Evolutionary conservation across 2,888 invertebrate species (phyloP).

Genomic region (Ariolimax columbianus): DNA sequence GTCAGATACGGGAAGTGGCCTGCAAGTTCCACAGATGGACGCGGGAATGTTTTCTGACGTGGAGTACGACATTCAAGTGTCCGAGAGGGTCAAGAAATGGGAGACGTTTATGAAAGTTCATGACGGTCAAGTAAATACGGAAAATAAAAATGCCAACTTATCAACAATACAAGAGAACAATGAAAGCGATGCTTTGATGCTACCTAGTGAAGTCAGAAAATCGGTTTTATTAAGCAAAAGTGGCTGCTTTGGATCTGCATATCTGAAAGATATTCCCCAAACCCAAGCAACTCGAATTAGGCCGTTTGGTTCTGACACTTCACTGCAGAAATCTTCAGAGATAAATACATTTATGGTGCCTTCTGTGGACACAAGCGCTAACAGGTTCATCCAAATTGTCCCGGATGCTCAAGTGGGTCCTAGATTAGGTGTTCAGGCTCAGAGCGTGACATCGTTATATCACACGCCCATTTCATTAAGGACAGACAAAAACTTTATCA

Average conservation of each 20-base stretch:
- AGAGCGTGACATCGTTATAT: constrained; percentile 50
- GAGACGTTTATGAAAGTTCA: constrained; percentile 68
- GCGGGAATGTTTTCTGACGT: constrained; percentile 75
- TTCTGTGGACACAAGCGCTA: constrained; percentile 52
- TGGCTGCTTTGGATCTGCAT: constrained; percentile 1
- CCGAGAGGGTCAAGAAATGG: constrained; percentile 74
- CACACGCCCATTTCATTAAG: not conserved
- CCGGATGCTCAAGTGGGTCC: constrained; percentile 43
- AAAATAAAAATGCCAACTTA: constrained; percentile 52
- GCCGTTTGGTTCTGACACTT: constrained; percentile 47
- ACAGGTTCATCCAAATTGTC: constrained; percentile 52
- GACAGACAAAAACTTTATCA: constrained; percentile 30
- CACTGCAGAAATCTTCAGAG: constrained; percentile 19
- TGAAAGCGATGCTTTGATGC: constrained; percentile 54
- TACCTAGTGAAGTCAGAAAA: constrained; percentile 55
- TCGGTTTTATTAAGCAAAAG: constrained; percentile 51
- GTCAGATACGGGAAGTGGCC: constrained; percentile 10
- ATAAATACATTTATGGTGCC: constrained; percentile 39
- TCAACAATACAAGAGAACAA: constrained; percentile 63
- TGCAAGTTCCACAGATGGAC: constrained; percentile 57
- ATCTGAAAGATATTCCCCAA: constrained; percentile 21
- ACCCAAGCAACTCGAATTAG: constrained; percentile 49
- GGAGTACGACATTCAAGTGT: constrained; percentile 73
- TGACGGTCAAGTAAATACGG: constrained; percentile 17
- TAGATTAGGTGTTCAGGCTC: constrained; percentile 43